phyloP scores from a whole-genome alignment of 2,888 invertebrate species.

The Calliphora vomitoria region DNA sequence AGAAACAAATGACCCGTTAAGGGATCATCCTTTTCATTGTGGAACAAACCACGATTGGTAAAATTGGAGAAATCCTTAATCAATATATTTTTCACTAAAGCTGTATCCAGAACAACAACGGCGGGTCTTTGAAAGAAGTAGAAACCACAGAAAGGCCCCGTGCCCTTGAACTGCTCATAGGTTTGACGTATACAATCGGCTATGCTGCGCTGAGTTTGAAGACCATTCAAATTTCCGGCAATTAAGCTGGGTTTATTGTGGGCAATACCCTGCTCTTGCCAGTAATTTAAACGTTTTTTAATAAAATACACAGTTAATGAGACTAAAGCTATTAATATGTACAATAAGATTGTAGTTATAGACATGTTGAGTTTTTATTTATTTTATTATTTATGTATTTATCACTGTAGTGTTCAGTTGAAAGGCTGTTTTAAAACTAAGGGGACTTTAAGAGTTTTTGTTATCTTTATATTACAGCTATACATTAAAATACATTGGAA shows the following conservation, averaged over 20 bases:
- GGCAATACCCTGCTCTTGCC: slow-evolving; percentile 70
- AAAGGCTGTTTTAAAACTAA: neutral
- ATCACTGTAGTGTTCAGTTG: neutral
- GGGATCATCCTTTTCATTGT: slow-evolving; percentile 73
- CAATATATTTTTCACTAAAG: slow-evolving; percentile 75
- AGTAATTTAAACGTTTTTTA: slow-evolving; percentile 64
- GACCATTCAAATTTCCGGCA: slow-evolving; percentile 68
- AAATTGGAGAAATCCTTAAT: slow-evolving; percentile 78
- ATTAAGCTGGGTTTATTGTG: slow-evolving; percentile 68
- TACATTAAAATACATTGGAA: too few relatives aligned
- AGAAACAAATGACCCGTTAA: slow-evolving; percentile 76
- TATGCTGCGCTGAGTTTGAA: slow-evolving; percentile 53
- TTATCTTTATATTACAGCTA: too few relatives aligned
- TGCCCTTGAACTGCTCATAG: slow-evolving; percentile 76
- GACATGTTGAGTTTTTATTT: slow-evolving; percentile 22
- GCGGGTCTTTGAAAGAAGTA: slow-evolving; percentile 76
- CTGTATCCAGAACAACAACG: slow-evolving; percentile 76
- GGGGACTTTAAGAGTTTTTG: too few relatives aligned
- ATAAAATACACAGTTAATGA: slow-evolving; percentile 46
- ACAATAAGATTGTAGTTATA: slow-evolving; percentile 36
- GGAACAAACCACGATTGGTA: slow-evolving; percentile 73
- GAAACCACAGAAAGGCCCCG: slow-evolving; percentile 78
- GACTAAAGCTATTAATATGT: slow-evolving; percentile 20
- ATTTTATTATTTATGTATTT: neutral
- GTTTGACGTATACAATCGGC: slow-evolving; percentile 65